Base-by-base conservation (phyloP, 2,888 invertebrate species). In the Ectobius pallidus region DNA sequence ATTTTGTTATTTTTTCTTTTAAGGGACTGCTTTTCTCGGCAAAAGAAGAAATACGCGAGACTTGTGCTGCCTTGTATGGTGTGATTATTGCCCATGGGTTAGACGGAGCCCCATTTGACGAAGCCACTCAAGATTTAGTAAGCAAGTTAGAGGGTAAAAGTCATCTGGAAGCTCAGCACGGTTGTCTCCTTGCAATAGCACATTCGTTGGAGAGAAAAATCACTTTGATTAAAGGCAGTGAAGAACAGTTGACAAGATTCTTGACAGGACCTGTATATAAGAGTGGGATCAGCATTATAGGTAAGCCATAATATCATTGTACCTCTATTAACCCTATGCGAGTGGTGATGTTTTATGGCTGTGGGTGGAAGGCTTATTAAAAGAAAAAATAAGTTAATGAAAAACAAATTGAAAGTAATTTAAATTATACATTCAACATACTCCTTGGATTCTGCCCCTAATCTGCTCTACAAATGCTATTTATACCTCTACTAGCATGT, bases 41-140 rank as follows among this genome's bases (percentile, higher is more conserved):
- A 7, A 92, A 92, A 77, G 93, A 94, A 81, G 92, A 91, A 22
- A 87, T 94, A 75, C 86, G 95, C 62, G 90, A 91, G 62, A 85
- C 88, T 68, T 90, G 91, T 0, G 90, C 95, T 0, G 86, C 91
- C 77, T 87, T 95, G 69, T 94, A 91, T 81, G 92, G 91, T 1
- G 86, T 94, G 65, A 86, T 94, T 22, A 86, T 89, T 16, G 89
- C 90, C 0, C 83, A 89, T 74, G 87, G 88, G 0, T 80, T 84
- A 4, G 78, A 83, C 63, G 82, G 84, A 32, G 80, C 82, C 2
- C 85, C 87, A 46, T 89, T 91, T 77, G 83, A 86, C 58, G 79
- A 81, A 16, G 86, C 86, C 67, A 84, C 92, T 7, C 85, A 86
- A 70, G 88, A 89, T 58, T 85, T 85, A 25, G 16, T 62, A 20